phyloP scores from a whole-genome alignment of 1,140 invertebrate species.

The Zophobas atratus region DNA sequence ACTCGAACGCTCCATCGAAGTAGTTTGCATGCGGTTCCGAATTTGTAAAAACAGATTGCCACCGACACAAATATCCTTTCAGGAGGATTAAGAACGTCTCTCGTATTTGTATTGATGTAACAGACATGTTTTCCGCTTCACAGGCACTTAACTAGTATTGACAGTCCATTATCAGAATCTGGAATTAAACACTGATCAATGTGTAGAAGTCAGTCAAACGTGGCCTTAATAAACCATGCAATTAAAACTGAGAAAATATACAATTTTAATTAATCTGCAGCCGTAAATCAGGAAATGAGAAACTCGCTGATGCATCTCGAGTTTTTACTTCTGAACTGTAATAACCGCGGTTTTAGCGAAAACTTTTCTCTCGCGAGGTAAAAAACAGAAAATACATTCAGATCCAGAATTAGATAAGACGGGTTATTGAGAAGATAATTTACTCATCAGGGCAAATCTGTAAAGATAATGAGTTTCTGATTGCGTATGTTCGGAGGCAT shows the following conservation, averaged over 20 bases:
- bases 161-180: conserved; percentile 40
- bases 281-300: conserved; percentile 27
- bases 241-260: conserved; percentile 20
- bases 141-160: conserved; percentile 30
- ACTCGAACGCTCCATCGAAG: not conserved
- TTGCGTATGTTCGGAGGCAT: conserved; percentile 29
- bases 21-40: not conserved
- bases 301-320: conserved; percentile 15
- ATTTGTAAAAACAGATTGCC: conserved; percentile 30
- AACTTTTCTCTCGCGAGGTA: not conserved
- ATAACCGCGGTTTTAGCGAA: not conserved
- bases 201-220: conserved; percentile 9
- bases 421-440: conserved; percentile 5
- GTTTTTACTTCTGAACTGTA: conserved; percentile 19
- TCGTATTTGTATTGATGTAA: conserved; percentile 44
- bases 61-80: conserved; percentile 44
- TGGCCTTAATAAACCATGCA: not conserved
- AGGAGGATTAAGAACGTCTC: conserved; percentile 34
- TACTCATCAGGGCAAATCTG: conserved; percentile 15
- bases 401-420: conserved; percentile 1
- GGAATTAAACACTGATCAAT: conserved; percentile 10
- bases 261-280: conserved; percentile 18
- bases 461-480: conserved; percentile 42
- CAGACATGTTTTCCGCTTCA: conserved; percentile 29
- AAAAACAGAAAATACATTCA: not conserved